Evolutionary conservation across 2,113 vertebrate species (phyloP).

Genomic region (Carollia perspicillata): DNA sequence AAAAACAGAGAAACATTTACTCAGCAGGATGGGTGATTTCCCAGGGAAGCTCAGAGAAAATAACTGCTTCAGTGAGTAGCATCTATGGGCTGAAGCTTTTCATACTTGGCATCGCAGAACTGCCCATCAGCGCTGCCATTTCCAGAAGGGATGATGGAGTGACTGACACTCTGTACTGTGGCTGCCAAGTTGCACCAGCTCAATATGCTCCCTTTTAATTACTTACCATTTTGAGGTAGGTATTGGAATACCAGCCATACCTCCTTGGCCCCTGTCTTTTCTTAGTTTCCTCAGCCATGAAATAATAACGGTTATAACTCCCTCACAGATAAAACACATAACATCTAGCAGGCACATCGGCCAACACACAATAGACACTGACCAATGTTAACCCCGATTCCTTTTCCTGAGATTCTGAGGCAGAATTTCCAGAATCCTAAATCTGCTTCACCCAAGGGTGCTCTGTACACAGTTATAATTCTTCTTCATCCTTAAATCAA

Average conservation of each 20-base stretch:
- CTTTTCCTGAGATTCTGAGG: background rate
- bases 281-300: background rate
- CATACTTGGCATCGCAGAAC: background rate
- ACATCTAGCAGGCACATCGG: accelerated
- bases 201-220: background rate
- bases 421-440: background rate
- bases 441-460: background rate
- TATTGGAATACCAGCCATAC: background rate
- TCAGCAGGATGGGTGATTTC: background rate
- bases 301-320: background rate
- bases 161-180: background rate
- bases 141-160: background rate
- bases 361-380: background rate
- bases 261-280: background rate
- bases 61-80: background rate
- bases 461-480: background rate
- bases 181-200: background rate
- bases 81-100: background rate
- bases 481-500: background rate
- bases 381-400: background rate
- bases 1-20: background rate
- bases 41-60: background rate
- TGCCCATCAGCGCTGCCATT: background rate
- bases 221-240: background rate
- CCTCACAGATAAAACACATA: background rate